phyloP scores from a whole-genome alignment of 2,113 vertebrate genomes.

The Ophthalmolycus amberensis region DNA sequence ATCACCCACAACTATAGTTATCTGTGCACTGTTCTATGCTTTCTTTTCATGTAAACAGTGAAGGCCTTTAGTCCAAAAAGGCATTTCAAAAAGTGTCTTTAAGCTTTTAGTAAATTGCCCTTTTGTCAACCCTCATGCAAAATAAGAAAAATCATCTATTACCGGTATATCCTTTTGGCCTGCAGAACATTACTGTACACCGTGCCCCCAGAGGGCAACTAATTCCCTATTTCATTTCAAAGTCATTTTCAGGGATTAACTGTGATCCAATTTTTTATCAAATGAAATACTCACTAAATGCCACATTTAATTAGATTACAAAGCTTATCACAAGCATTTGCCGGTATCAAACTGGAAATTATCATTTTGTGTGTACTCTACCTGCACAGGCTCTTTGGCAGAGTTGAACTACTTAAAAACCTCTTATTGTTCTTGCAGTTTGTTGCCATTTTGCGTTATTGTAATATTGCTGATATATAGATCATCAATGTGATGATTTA shows the following conservation, averaged over 20 bases:
- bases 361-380: conserved; percentile 12
- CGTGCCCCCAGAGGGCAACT: conserved; percentile 14
- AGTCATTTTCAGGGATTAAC: conserved; percentile 39
- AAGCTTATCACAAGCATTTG: conserved; percentile 32
- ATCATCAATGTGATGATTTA: background rate
- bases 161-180: conserved; percentile 10
- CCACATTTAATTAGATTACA: conserved; percentile 46
- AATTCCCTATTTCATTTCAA: conserved; percentile 27
- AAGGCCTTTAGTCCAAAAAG: background rate
- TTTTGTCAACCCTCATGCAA: conserved; percentile 19
- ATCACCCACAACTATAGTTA: background rate
- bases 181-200: conserved; percentile 21
- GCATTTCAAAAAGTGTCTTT: conserved; percentile 22
- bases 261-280: conserved; percentile 14
- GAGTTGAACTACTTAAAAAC: background rate
- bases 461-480: background rate
- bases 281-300: conserved; percentile 41
- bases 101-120: conserved; percentile 13
- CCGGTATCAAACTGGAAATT: conserved; percentile 12
- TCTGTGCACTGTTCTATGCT: background rate
- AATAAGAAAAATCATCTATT: conserved; percentile 21
- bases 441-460: background rate
- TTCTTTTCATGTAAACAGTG: background rate
- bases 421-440: background rate
- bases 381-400: background rate